A percentile compares a stretch with the other conserved stretches of the same genome.
Conservation (phyloP, 2,797 vertebrate genomes). For the Phataginus tricuspis region DNA sequence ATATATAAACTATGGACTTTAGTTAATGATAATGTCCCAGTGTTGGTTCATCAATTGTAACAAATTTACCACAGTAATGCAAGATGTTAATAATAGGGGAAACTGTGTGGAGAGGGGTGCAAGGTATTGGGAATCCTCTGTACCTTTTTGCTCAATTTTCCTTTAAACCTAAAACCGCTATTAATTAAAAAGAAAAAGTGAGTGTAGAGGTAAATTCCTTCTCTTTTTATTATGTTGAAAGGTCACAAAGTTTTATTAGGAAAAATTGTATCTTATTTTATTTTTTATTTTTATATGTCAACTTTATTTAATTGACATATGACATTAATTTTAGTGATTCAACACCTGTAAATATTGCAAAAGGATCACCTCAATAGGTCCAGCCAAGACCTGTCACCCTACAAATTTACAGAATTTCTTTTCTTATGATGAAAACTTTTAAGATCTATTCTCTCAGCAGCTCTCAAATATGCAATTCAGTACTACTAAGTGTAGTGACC, state of each 20-base stretch:
- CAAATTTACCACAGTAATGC: neutral
- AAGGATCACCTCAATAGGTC: neutral
- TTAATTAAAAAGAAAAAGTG: neutral
- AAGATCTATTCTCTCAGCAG: neutral
- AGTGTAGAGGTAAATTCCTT: neutral
- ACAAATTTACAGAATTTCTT: neutral
- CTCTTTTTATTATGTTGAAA: neutral
- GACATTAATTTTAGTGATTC: neutral
- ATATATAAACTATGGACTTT: neutral
- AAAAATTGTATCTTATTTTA: constrained; percentile 21
- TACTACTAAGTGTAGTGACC: neutral
- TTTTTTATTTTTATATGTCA: neutral
- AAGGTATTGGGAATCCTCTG: neutral
- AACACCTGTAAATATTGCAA: neutral
- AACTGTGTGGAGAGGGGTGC: neutral
- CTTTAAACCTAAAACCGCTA: neutral
- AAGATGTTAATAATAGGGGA: neutral
- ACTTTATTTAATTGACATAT: neutral
- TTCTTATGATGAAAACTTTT: neutral
- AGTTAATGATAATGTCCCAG: neutral
- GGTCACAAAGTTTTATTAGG: neutral
- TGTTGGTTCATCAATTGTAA: neutral
- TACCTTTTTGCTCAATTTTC: neutral
- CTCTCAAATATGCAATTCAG: neutral
- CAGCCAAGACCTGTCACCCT: neutral